These are phyloP conservation scores for Albula goreensis DNA, from an alignment of 2,113 vertebrate genomes.

Conservation along the genomic window DNA sequence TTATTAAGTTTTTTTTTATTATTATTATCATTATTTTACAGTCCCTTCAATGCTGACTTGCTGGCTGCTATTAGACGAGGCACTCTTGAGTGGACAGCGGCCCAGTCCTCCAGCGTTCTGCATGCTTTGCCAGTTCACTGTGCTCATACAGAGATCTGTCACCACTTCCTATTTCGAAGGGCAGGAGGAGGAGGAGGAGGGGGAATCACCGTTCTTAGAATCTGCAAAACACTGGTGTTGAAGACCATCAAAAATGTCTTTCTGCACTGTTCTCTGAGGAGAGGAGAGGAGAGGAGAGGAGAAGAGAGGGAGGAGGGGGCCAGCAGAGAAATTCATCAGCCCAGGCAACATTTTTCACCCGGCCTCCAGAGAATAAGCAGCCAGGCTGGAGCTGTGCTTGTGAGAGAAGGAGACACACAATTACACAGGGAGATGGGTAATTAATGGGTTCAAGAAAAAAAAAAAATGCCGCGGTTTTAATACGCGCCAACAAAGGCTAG, in stretches of 20 bases:
- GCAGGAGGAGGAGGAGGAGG: conserved; percentile 22
- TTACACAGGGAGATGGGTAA: background rate
- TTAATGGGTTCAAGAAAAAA: background rate
- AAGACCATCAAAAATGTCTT: conserved; percentile 35
- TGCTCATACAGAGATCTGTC: conserved; percentile 63
- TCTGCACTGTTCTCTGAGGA: conserved; percentile 8
- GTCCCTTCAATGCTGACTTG: conserved; percentile 62
- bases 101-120: background rate
- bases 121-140: conserved; percentile 60
- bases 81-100: conserved; percentile 55
- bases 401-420: background rate
- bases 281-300: too few relatives aligned
- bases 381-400: background rate
- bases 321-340: conserved; percentile 4
- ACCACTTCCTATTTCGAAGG: conserved; percentile 49
- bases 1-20: conserved; percentile 8
- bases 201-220: conserved; percentile 21
- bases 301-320: too few relatives aligned
- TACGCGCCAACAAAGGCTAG: background rate
- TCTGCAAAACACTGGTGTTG: conserved; percentile 35
- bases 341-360: background rate
- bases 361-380: background rate
- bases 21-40: conserved; percentile 26
- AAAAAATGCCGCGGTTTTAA: background rate
- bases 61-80: conserved; percentile 55